Conservation (phyloP, 1,140 invertebrate species). For the Euwallacea similis region DNA sequence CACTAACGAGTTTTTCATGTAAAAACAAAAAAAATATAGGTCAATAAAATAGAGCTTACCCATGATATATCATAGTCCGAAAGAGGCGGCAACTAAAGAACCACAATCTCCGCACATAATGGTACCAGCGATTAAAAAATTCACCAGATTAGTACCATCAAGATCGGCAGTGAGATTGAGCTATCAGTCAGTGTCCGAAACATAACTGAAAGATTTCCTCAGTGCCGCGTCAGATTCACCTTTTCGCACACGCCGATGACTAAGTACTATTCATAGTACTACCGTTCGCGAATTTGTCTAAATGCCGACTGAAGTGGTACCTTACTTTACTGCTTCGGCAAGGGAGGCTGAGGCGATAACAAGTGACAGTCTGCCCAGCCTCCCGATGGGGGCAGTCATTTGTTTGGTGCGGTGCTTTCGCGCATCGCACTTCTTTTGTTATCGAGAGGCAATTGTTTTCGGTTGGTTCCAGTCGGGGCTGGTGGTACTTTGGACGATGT, state of each 20-base stretch:
- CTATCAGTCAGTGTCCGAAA: conserved; percentile 9
- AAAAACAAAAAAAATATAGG: neutral
- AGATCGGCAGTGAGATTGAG: neutral
- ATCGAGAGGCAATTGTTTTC: conserved; percentile 27
- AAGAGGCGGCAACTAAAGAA: conserved; percentile 2
- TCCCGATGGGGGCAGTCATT: conserved; percentile 20
- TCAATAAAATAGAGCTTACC: conserved; percentile 7
- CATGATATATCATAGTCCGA: conserved; percentile 14
- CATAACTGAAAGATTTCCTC: conserved; percentile 18
- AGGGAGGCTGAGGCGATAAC: conserved; percentile 28
- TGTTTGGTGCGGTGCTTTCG: conserved; percentile 28
- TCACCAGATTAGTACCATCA: conserved; percentile 7
- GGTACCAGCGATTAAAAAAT: neutral
- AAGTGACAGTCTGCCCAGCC: conserved; percentile 30
- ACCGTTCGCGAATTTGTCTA: conserved; percentile 34
- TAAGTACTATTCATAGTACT: conserved; percentile 20
- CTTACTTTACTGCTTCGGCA: conserved; percentile 12
- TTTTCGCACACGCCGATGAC: conserved; percentile 8
- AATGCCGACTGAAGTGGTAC: conserved; percentile 27
- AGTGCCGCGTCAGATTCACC: neutral
- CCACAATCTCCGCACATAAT: conserved; percentile 2
- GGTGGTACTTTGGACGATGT: conserved; percentile 7
- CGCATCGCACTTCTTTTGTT: conserved; percentile 35
- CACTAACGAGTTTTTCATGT: neutral
- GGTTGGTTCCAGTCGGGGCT: conserved; percentile 18